Evolutionary conservation across 2,888 invertebrate species (phyloP).

Genomic region (Torymus auratus): DNA sequence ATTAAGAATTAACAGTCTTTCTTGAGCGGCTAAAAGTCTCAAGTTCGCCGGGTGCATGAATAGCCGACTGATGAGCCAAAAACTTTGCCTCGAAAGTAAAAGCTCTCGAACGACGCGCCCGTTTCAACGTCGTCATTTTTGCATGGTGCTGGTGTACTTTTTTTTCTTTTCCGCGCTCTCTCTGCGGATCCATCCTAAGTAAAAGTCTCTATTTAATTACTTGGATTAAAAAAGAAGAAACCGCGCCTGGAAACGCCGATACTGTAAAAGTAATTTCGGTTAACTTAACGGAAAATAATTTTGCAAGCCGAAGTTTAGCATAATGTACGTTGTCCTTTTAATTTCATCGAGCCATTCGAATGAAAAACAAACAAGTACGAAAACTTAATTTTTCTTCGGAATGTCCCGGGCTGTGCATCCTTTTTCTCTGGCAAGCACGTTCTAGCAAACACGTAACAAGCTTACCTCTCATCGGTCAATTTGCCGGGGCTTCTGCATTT

Average conservation of each 20-base stretch:
- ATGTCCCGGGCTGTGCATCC: no score
- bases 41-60: constrained; percentile 46
- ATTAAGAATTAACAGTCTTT: constrained; percentile 58
- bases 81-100: constrained; percentile 54
- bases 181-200: constrained; percentile 18
- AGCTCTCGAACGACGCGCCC: constrained; percentile 41
- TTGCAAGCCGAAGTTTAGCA: no score
- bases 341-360: background rate
- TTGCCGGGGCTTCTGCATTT: constrained; percentile 68
- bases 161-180: constrained; percentile 17
- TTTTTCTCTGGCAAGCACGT: background rate
- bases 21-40: constrained; percentile 48
- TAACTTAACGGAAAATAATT: no score
- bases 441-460: constrained; percentile 63
- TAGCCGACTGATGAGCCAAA: constrained; percentile 55
- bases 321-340: no score
- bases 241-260: background rate
- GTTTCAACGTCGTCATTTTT: constrained; percentile 40
- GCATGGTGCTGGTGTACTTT: constrained; percentile 16
- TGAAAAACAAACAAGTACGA: no score
- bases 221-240: constrained; percentile 32
- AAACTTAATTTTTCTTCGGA: no score
- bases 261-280: background rate
- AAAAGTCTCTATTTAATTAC: constrained; percentile 41
- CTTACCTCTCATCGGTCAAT: constrained; percentile 68